Percentiles rank a stretch among this genome's conserved stretches.
These are phyloP conservation scores for Physocephala rufipes DNA, from an alignment of 2,888 invertebrate species.

Conservation along the genomic window DNA sequence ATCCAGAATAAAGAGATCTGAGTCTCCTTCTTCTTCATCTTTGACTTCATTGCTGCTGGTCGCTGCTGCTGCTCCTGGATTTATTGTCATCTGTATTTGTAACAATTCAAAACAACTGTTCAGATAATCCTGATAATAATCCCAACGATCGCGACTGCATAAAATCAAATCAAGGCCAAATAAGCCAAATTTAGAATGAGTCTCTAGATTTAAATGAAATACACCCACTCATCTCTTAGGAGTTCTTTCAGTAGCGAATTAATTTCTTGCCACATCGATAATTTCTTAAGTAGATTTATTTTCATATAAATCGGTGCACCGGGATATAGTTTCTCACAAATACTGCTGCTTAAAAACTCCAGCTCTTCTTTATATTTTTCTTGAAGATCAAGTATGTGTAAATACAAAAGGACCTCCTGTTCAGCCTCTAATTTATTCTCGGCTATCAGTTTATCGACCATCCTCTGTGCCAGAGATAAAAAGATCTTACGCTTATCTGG, in stretches of 20 bases:
- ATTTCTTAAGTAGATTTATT: conserved; percentile 77
- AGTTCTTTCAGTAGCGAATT: conserved; percentile 79
- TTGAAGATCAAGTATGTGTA: conserved; percentile 85
- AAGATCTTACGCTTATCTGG: conserved; percentile 74
- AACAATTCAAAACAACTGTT: conserved; percentile 75
- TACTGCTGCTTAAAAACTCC: conserved; percentile 80
- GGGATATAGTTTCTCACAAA: conserved; percentile 75
- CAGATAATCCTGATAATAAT: conserved; percentile 78
- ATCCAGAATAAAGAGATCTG: conserved; percentile 52
- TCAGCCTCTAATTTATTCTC: conserved; percentile 92
- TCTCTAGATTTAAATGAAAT: neutral
- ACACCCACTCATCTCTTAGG: conserved; percentile 75
- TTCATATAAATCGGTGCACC: conserved; percentile 75
- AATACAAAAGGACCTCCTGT: conserved; percentile 90
- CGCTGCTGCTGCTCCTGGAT: neutral
- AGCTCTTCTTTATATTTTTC: conserved; percentile 84
- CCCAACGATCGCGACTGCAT: conserved; percentile 75
- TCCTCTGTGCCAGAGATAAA: conserved; percentile 88
- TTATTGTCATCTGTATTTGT: conserved; percentile 50
- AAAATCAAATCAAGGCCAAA: neutral
- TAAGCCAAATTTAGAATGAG: neutral
- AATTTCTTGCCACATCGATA: conserved; percentile 79
- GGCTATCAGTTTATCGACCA: conserved; percentile 88
- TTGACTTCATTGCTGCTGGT: conserved; percentile 41
- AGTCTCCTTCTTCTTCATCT: conserved; percentile 46